phyloP scores from a whole-genome alignment of 35 echinoderm and acorn worm genomes.

The Holothuria glaberrima region DNA sequence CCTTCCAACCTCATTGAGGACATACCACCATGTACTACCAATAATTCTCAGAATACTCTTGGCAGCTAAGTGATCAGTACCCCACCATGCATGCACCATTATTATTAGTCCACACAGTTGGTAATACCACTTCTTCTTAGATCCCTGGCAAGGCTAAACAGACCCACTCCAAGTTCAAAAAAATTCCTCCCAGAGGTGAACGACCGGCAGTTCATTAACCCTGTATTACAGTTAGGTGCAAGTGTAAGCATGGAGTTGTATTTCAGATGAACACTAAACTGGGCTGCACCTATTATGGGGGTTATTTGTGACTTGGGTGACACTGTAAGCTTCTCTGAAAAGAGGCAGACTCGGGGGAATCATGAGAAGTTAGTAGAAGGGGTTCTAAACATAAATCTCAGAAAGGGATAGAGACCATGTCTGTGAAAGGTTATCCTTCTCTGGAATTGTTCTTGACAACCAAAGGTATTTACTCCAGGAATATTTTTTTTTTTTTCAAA shows the following conservation, averaged over 20 bases:
- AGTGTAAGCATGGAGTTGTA: constrained; percentile 13
- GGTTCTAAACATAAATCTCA: constrained; percentile 24
- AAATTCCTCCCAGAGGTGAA: constrained; percentile 1
- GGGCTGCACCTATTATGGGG: constrained; percentile 47
- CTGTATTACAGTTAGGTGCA: background rate
- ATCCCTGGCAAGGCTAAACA: too few species aligned
- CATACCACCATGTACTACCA: too few species aligned
- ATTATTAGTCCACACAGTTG: too few species aligned
- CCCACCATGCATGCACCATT: too few species aligned
- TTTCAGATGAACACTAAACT: constrained; percentile 41
- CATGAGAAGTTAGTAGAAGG: background rate
- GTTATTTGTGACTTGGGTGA: constrained; percentile 17
- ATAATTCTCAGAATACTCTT: too few species aligned
- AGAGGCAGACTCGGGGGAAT: constrained; percentile 10
- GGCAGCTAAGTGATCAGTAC: too few species aligned
- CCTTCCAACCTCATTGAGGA: too few species aligned
- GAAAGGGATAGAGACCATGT: constrained; percentile 14
- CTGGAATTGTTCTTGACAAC: constrained; percentile 46
- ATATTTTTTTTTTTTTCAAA: too few species aligned
- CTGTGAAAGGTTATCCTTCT: constrained; percentile 24
- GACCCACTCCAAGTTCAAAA: too few species aligned
- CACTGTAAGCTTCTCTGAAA: constrained; percentile 2
- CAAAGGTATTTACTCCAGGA: constrained; percentile 1
- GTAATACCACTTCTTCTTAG: too few species aligned
- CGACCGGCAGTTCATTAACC: constrained; percentile 27